phyloP scores from a whole-genome alignment of 1,140 invertebrate genomes.

The Anastrepha obliqua region DNA sequence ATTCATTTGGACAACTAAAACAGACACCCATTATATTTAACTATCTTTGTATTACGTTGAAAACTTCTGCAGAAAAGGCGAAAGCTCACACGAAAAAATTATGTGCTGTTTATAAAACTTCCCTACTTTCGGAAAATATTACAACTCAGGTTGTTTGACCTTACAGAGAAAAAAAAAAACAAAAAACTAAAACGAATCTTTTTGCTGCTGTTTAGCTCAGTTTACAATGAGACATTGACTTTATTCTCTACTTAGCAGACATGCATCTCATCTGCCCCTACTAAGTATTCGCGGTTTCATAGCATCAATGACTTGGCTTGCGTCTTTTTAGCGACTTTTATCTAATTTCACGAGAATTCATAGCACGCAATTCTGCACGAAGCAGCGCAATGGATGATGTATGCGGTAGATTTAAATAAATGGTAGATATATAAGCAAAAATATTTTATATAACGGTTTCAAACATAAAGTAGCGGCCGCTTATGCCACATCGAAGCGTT shows the following conservation, averaged over 20 bases:
- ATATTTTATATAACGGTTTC: neutral
- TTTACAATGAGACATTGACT: neutral
- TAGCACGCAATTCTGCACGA: slow-evolving; percentile 47
- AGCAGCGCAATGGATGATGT: slow-evolving; percentile 14
- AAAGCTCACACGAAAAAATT: too few species aligned
- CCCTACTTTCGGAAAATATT: neutral
- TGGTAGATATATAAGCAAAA: slow-evolving; percentile 41
- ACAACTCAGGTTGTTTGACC: neutral
- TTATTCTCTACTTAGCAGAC: too few species aligned
- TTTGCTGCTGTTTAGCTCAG: neutral
- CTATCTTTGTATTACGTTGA: too few species aligned
- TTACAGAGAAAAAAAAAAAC: neutral
- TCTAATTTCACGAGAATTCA: slow-evolving; percentile 44
- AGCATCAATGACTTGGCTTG: neutral
- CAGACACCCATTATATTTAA: too few species aligned
- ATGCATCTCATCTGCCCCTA: neutral
- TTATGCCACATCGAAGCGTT: neutral
- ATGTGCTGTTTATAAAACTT: neutral
- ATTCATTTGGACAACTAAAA: too few species aligned
- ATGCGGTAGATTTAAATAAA: neutral
- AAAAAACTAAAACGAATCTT: neutral
- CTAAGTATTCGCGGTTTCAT: neutral
- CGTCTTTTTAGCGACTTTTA: neutral
- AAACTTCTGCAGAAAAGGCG: too few species aligned
- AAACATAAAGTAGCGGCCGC: neutral